Percentiles rank a stretch among this genome's conserved stretches.
phyloP scores from a whole-genome alignment of 1,140 invertebrate genomes.

The Psix sp. region DNA sequence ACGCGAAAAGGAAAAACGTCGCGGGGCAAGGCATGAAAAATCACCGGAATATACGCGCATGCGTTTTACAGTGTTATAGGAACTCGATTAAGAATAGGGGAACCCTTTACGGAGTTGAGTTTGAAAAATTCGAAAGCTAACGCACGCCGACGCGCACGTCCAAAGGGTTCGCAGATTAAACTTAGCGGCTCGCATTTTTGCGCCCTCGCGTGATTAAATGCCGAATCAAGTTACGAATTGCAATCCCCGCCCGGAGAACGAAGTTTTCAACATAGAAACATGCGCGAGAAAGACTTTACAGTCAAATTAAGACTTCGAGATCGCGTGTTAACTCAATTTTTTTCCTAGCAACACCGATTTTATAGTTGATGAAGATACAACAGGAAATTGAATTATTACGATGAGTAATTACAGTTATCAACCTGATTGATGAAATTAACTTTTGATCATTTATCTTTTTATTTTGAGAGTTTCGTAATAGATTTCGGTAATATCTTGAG shows the following conservation, averaged over 20 bases:
- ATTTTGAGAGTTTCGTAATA: no score
- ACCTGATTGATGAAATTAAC: no score
- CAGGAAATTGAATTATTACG: no score
- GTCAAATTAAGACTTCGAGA: no score
- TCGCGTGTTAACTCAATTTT: no score
- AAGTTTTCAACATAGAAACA: constrained; percentile 17
- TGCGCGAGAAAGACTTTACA: no score
- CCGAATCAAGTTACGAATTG: constrained; percentile 45
- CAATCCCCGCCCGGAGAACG: constrained; percentile 18
- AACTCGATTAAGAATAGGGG: constrained; percentile 54
- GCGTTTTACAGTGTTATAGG: constrained; percentile 52
- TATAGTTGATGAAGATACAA: no score
- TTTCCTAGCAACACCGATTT: no score
- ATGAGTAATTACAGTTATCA: no score
- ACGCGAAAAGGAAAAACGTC: constrained; percentile 21
- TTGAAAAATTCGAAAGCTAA: constrained; percentile 63
- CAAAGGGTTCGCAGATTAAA: constrained; percentile 55
- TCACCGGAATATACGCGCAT: constrained; percentile 53
- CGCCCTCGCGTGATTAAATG: constrained; percentile 49
- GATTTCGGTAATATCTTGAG: no score
- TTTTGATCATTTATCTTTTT: no score
- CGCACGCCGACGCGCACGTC: constrained; percentile 53
- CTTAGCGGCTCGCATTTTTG: constrained; percentile 55
- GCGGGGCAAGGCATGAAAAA: constrained; percentile 49
- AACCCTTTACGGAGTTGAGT: constrained; percentile 45